Conservation (phyloP, 2,797 vertebrate species). For the Podargus strigoides region DNA sequence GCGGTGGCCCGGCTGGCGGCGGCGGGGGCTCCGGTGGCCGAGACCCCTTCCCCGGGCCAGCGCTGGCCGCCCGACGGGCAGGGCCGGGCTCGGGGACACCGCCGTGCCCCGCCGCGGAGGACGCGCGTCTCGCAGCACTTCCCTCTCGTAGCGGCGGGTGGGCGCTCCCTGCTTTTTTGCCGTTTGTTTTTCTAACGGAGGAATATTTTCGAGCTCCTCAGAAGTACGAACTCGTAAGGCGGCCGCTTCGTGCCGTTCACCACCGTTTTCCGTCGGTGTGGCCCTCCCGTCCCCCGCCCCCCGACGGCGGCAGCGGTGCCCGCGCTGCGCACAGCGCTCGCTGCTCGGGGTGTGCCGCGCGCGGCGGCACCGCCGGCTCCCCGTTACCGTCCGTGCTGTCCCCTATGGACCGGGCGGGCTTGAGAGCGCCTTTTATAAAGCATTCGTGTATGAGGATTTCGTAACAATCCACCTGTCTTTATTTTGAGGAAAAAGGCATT, state of each 20-base stretch:
- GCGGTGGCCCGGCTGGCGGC: background rate
- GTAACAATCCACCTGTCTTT: background rate
- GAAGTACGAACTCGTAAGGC: background rate
- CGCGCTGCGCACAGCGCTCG: fast-evolving
- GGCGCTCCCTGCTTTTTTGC: background rate
- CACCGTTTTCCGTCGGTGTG: background rate
- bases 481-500: background rate
- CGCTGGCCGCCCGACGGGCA: background rate
- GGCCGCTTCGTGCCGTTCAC: no score
- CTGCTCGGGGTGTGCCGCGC: no score
- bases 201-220: background rate
- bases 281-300: background rate
- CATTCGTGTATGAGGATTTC: background rate
- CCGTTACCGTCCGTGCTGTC: no score
- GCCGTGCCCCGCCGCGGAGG: background rate
- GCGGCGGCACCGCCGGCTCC: no score
- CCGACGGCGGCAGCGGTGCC: no score
- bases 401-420: background rate
- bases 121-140: background rate
- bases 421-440: background rate
- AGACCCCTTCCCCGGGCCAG: background rate
- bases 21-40: no score
- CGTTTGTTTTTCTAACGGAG: background rate
- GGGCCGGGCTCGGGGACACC: background rate
- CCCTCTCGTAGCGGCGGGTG: no score